Percentiles rank a stretch among this genome's conserved stretches.
Evolutionary conservation across 2,888 invertebrate genomes (phyloP).

Genomic region (Arctia plantaginis): DNA sequence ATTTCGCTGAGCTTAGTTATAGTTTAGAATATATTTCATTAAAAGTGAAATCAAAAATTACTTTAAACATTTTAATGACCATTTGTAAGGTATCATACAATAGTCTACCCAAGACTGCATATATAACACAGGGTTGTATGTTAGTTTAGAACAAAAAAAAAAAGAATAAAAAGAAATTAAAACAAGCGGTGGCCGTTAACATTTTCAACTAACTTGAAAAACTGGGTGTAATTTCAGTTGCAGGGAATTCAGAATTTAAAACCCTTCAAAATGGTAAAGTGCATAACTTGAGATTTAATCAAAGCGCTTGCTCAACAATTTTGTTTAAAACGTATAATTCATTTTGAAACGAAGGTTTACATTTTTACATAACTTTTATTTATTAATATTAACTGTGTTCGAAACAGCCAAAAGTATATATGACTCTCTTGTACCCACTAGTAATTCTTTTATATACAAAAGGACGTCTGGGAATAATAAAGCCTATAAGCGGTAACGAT

Average conservation of each 20-base stretch:
- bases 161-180: background rate
- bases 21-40: no score
- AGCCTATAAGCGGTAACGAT: slow-evolving; percentile 35
- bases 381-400: background rate
- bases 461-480: slow-evolving; percentile 34
- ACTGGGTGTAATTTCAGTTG: background rate
- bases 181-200: background rate
- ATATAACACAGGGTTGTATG: background rate
- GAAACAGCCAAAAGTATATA: background rate
- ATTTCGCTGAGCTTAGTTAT: background rate
- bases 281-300: background rate
- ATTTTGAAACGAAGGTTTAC: background rate
- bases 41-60: background rate
- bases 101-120: no score
- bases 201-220: background rate
- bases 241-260: no score
- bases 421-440: slow-evolving; percentile 5
- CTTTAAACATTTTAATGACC: background rate
- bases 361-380: background rate
- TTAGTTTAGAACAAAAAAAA: background rate
- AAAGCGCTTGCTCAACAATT: background rate
- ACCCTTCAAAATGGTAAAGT: background rate
- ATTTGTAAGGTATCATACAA: no score
- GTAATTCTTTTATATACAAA: slow-evolving; percentile 31
- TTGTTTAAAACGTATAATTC: background rate